Evolutionary conservation across 2,797 vertebrate species (phyloP).

Genomic region (Antrozous pallidus): DNA sequence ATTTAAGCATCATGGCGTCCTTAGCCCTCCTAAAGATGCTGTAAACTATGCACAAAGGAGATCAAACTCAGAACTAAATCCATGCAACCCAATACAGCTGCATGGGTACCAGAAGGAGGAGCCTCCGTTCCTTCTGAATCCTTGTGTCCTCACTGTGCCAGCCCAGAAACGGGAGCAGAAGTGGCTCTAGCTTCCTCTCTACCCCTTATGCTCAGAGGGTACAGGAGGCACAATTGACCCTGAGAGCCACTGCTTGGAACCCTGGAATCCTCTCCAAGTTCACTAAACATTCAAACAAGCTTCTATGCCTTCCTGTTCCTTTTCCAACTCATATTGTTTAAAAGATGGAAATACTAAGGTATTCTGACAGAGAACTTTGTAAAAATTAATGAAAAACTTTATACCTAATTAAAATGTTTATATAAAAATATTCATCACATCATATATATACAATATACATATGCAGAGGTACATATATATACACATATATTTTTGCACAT

Average conservation of each 20-base stretch:
- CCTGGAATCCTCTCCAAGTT: not conserved
- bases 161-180: not conserved
- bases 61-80: not conserved
- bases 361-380: not conserved
- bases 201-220: not conserved
- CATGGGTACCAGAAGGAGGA: fast-evolving
- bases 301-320: not conserved
- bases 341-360: not conserved
- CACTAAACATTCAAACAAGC: not conserved
- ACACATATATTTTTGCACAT: not conserved
- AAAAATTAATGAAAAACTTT: not conserved
- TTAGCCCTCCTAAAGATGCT: not conserved
- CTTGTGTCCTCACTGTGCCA: not conserved
- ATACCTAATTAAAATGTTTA: not conserved
- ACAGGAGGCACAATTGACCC: not conserved
- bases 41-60: not conserved
- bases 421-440: not conserved
- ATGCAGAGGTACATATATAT: not conserved
- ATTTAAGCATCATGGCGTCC: not conserved
- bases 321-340: not conserved
- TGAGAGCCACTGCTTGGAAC: not conserved
- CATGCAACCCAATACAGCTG: fast-evolving
- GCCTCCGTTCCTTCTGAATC: not conserved
- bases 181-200: not conserved
- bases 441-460: not conserved